These are phyloP conservation scores for Mizuhopecten yessoensis DNA, from an alignment of 1,140 invertebrate genomes.

Conservation along the genomic window DNA sequence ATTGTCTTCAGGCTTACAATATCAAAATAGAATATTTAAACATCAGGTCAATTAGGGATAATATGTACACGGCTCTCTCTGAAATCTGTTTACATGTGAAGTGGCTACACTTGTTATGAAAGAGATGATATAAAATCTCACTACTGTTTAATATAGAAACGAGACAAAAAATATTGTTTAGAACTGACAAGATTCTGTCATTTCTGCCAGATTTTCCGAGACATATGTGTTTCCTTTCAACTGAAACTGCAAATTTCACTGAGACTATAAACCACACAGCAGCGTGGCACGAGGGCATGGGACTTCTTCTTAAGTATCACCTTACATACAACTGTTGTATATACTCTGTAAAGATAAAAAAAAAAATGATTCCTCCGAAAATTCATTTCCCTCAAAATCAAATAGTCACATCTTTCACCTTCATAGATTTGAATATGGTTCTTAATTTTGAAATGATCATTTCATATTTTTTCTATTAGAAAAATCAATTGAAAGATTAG, in stretches of 20 bases:
- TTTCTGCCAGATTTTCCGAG: not conserved
- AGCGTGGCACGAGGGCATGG: not conserved
- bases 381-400: no score
- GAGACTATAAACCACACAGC: not conserved
- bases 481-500: no score
- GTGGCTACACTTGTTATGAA: not conserved
- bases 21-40: not conserved
- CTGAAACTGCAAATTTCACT: not conserved
- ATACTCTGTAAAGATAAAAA: no score
- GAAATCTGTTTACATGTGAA: conserved; percentile 6
- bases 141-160: not conserved
- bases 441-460: no score
- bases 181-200: not conserved
- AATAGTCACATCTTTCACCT: no score
- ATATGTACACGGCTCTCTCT: not conserved
- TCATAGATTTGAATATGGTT: no score
- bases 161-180: not conserved
- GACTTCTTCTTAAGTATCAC: not conserved
- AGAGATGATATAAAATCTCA: not conserved
- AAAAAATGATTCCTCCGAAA: no score
- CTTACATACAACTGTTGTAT: not conserved
- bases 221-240: not conserved
- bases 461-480: no score
- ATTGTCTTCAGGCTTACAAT: not conserved
- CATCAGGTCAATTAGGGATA: not conserved